A percentile compares a stretch with the other conserved stretches of the same genome.
Evolutionary conservation across 2,888 invertebrate species (phyloP).

Genomic region (Schizaphis graminum): DNA sequence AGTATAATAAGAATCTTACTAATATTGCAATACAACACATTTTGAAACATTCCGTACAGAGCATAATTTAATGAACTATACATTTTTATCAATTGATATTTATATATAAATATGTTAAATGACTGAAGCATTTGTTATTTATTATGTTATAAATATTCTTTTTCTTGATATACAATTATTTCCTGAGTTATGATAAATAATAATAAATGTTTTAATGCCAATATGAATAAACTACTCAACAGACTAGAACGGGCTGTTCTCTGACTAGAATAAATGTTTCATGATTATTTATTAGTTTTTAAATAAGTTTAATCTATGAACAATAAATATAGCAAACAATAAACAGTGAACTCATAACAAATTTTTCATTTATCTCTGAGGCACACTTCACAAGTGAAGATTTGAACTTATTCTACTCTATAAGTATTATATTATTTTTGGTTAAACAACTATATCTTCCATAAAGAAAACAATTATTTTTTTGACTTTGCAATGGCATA

Average conservation of each 20-base stretch:
- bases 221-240: slow-evolving; percentile 36
- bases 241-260: slow-evolving; percentile 26
- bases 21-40: not conserved
- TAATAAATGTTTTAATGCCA: slow-evolving; percentile 8
- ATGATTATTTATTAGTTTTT: slow-evolving; percentile 24
- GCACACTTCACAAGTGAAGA: not conserved
- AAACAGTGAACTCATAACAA: not conserved
- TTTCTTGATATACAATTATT: slow-evolving; percentile 19
- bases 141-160: slow-evolving; percentile 20
- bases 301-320: slow-evolving; percentile 39
- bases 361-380: slow-evolving; percentile 9
- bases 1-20: not conserved
- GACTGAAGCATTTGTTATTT: not conserved
- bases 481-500: slow-evolving; percentile 51
- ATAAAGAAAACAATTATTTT: slow-evolving; percentile 19
- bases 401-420: slow-evolving; percentile 18
- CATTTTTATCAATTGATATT: not conserved
- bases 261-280: slow-evolving; percentile 53
- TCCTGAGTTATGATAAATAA: slow-evolving; percentile 4
- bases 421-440: slow-evolving; percentile 43
- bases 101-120: slow-evolving; percentile 23
- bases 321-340: slow-evolving; percentile 41
- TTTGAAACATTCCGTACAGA: not conserved
- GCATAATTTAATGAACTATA: slow-evolving; percentile 24
- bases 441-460: slow-evolving; percentile 34